Evolutionary conservation across 2,888 invertebrate species (phyloP), one percentile per base, ranked within the genome.

Genomic region (Heterodera filipjevi): DNA sequence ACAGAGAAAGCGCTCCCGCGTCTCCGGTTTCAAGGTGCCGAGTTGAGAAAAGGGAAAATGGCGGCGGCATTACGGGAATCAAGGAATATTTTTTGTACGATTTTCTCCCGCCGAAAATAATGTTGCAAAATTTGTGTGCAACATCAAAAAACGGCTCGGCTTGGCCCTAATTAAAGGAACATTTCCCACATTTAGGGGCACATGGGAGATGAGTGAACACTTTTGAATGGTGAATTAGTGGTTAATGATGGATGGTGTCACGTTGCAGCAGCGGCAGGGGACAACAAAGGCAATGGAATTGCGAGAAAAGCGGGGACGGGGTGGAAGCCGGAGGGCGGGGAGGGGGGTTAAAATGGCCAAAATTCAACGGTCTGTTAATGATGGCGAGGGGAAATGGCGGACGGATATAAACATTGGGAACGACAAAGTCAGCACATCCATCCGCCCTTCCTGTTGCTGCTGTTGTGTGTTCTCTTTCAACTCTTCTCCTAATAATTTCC

Each of bases 11-110:
- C 27, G 59, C 30, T 35, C 68, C 68, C 33, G 2, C 68, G 32
- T 68, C 68, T 68, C 68, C 68, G 68, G 68, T 68, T 68, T 68
- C 68, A 68, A 30, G 33, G 68, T 68, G 68, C 68, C 68, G 68
- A 68, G 68, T 32, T 19, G 33, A 32, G 35, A n/a, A n/a, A n/a
- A 68, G 33, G 33, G 35, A 32, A 68, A 68, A 27, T 59, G 59
- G n/a, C n/a, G n/a, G n/a, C n/a, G n/a, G 6, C 59, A 59, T 22
- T 59, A 27, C 27, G n/a, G 22, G 27, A 59, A 59, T 59, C 59
- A 59, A 59, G 27, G 32, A 68, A 68, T 14, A n/a, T n/a, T n/a
- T n/a, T 19, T 68, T 68, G 68, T 68, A 68, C 68, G 68, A 68
- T 35, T 68, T 35, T 8, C n/a, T 5, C 27, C 22, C n/a, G 8